These are phyloP conservation scores for Diplodus puntazzo DNA, from an alignment of 2,797 vertebrate genomes.

Conservation along the genomic window DNA sequence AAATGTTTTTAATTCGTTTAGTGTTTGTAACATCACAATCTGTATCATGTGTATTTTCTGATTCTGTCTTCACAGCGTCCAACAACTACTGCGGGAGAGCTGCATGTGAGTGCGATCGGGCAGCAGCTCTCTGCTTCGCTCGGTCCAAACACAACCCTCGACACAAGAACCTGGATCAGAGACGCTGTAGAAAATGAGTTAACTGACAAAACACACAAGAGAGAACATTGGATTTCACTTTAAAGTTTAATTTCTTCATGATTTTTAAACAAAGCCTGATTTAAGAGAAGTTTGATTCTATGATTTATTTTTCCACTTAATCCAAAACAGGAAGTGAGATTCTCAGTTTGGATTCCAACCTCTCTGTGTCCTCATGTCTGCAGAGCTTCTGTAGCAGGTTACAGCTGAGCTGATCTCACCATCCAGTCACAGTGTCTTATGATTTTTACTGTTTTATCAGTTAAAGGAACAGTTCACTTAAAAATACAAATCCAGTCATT, in stretches of 20 bases:
- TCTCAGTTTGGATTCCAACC: neutral
- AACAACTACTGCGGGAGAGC: slow-evolving; percentile 81
- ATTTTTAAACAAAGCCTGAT: neutral
- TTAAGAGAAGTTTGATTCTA: slow-evolving; percentile 4
- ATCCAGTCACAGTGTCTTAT: neutral
- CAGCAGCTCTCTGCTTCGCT: slow-evolving; percentile 84
- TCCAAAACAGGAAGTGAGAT: slow-evolving; percentile 10
- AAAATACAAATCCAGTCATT: no score
- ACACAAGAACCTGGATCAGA: slow-evolving; percentile 73
- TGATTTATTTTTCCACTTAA: slow-evolving; percentile 1
- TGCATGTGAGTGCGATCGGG: no score
- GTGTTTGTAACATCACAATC: neutral
- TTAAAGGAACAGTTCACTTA: no score
- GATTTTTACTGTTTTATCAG: no score
- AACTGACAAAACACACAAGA: neutral
- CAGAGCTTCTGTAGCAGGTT: neutral
- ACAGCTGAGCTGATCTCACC: slow-evolving; percentile 23
- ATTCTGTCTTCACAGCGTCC: slow-evolving; percentile 65
- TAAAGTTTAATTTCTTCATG: slow-evolving; percentile 16
- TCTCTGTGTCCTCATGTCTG: slow-evolving; percentile 1
- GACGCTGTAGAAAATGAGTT: slow-evolving; percentile 61
- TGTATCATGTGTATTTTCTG: neutral
- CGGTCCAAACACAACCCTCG: slow-evolving; percentile 69
- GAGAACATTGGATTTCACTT: neutral
- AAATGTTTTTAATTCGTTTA: no score